Evolutionary conservation across 2,888 invertebrate genomes (phyloP).

Genomic region (Idaea dimidiata): DNA sequence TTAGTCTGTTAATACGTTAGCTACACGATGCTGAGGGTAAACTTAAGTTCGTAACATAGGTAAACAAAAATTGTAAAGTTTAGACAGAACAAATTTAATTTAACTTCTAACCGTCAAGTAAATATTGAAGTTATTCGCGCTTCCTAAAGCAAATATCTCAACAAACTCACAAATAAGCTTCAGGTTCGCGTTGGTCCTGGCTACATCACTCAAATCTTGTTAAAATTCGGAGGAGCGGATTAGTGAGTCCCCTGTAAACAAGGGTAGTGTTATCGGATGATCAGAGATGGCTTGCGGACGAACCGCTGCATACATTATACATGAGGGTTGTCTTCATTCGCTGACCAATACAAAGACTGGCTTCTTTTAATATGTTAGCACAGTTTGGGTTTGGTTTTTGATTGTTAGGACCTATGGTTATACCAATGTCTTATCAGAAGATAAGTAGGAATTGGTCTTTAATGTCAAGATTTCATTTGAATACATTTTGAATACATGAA

Average conservation of each 20-base stretch:
- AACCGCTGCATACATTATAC: slow-evolving; percentile 62
- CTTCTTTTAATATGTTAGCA: slow-evolving; percentile 12
- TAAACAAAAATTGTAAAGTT: slow-evolving; percentile 1
- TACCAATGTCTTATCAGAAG: too few species aligned
- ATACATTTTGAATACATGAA: too few species aligned
- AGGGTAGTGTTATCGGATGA: slow-evolving; percentile 62
- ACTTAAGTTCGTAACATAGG: not conserved
- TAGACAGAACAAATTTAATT: slow-evolving; percentile 2
- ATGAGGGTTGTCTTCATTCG: slow-evolving; percentile 51
- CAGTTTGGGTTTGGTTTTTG: too few species aligned
- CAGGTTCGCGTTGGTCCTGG: slow-evolving; percentile 37
- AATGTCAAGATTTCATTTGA: too few species aligned
- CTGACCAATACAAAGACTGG: slow-evolving; percentile 46
- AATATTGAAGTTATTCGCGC: slow-evolving; percentile 2
- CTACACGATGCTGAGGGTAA: not conserved
- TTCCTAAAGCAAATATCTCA: slow-evolving; percentile 31
- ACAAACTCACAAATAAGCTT: slow-evolving; percentile 32
- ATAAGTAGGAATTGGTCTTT: too few species aligned
- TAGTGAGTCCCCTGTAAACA: slow-evolving; percentile 68
- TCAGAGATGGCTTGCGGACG: slow-evolving; percentile 59
- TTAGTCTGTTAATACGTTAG: not conserved
- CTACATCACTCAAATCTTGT: slow-evolving; percentile 67
- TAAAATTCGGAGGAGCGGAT: slow-evolving; percentile 67
- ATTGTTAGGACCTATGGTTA: too few species aligned
- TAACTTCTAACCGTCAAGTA: slow-evolving; percentile 3